phyloP scores from a whole-genome alignment of 2,113 vertebrate species.

The Cyprinodon brontotheroides region DNA sequence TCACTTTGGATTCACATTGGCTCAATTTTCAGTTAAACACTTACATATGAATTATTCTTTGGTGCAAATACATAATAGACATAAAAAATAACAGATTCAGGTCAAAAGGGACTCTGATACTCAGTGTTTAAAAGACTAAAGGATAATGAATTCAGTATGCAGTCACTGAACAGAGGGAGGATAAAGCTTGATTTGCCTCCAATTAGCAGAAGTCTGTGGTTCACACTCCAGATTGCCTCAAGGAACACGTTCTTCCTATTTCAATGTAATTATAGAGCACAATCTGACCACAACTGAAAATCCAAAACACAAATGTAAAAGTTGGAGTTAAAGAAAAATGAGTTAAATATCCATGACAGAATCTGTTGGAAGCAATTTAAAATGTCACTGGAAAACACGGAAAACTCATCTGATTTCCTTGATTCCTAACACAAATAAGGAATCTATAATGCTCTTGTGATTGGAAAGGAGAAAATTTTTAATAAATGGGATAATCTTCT shows the following conservation, averaged over 20 bases:
- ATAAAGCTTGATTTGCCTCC: neutral
- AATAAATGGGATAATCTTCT: too few relatives aligned
- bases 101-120: neutral
- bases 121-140: neutral
- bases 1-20: too few relatives aligned
- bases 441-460: too few relatives aligned
- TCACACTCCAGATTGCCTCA: neutral
- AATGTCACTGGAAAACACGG: neutral
- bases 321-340: too few relatives aligned
- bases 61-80: too few relatives aligned
- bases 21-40: too few relatives aligned
- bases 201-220: slow-evolving; percentile 10
- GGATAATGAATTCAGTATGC: neutral
- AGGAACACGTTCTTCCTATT: neutral
- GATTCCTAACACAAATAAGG: too few relatives aligned
- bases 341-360: neutral
- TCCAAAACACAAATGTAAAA: neutral
- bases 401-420: neutral
- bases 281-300: neutral
- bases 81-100: too few relatives aligned
- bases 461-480: too few relatives aligned
- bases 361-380: neutral
- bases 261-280: neutral
- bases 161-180: neutral
- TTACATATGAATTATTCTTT: too few relatives aligned